These are phyloP conservation scores for Chamaea fasciata DNA, from an alignment of 2,113 vertebrate species.

Conservation along the genomic window DNA sequence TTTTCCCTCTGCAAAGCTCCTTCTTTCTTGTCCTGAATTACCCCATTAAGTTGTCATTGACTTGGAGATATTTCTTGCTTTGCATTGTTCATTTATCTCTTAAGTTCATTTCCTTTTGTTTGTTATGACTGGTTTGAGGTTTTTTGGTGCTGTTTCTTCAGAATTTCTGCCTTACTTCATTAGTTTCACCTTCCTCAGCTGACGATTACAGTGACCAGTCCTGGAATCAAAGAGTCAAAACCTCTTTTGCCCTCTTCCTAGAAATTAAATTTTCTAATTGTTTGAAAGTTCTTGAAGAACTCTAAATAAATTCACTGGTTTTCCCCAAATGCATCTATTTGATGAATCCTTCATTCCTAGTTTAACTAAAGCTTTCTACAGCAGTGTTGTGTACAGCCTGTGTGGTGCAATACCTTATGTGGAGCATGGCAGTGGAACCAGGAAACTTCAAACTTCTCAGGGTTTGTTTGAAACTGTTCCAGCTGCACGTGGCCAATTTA, in stretches of 20 bases:
- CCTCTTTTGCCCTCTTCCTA: not conserved
- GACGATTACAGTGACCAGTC: not conserved
- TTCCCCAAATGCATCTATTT: not conserved
- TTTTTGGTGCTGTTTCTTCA: not conserved
- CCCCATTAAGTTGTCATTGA: not conserved
- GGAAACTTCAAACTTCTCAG: not conserved
- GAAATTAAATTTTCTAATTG: not conserved
- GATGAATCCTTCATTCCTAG: not conserved
- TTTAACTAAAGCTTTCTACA: not conserved
- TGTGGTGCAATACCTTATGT: accelerated
- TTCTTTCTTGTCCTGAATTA: not conserved
- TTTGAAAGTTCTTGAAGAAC: not conserved
- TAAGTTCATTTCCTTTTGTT: not conserved
- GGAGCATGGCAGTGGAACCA: not conserved
- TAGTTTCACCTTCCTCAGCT: not conserved
- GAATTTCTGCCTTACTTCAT: not conserved
- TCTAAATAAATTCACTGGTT: not conserved
- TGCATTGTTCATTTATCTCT: not conserved
- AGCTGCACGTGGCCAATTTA: accelerated
- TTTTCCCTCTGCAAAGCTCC: not conserved
- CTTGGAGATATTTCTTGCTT: not conserved
- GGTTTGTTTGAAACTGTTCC: not conserved
- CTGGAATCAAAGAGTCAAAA: not conserved
- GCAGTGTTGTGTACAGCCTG: accelerated
- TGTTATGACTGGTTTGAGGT: not conserved